Evolutionary conservation across 2,113 vertebrate species (phyloP).

Genomic region (Mobula birostris): DNA sequence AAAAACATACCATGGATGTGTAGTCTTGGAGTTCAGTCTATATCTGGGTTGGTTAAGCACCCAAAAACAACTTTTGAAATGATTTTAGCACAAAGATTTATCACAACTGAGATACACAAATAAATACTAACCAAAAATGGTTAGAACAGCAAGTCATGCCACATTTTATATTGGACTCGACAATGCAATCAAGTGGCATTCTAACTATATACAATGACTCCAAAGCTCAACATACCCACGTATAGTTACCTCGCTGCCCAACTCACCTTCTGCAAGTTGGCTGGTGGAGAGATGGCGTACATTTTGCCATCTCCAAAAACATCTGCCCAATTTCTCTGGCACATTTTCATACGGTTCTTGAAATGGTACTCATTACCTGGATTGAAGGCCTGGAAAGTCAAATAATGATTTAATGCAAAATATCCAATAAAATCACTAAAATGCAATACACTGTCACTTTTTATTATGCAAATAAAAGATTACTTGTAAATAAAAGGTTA

Average conservation of each 20-base stretch:
- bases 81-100: background rate
- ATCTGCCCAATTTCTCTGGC: slow-evolving; percentile 93
- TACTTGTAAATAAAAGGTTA: background rate
- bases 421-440: slow-evolving; percentile 31
- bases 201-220: background rate
- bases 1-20: background rate
- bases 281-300: slow-evolving; percentile 84
- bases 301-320: slow-evolving; percentile 91
- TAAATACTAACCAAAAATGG: background rate
- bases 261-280: slow-evolving; percentile 80
- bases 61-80: background rate
- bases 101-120: background rate
- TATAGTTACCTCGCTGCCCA: background rate
- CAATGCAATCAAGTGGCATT: background rate
- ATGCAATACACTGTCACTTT: background rate
- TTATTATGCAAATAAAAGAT: background rate
- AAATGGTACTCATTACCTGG: slow-evolving; percentile 98
- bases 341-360: slow-evolving; percentile 95
- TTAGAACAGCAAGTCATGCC: background rate
- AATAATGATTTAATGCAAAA: slow-evolving; percentile 22
- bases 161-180: background rate
- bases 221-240: background rate
- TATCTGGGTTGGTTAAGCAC: background rate
- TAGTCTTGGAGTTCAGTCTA: background rate
- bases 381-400: slow-evolving; percentile 79